Base-by-base conservation (phyloP, 1,140 invertebrate genomes). In the Bombus haemorrhoidalis region DNA sequence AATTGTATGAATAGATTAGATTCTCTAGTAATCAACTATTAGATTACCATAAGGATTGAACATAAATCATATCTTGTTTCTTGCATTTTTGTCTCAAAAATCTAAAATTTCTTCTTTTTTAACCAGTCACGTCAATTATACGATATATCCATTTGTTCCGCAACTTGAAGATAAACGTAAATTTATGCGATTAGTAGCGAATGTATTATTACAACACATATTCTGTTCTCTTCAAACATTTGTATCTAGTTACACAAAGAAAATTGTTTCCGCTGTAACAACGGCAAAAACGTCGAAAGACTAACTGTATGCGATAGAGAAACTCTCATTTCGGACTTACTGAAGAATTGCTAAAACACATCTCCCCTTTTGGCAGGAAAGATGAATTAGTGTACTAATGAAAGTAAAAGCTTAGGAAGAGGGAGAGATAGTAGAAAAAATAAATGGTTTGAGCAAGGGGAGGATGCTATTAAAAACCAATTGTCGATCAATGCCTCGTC, bases 371-470 rank as follows among this genome's bases (percentile, higher is more conserved):
- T 86, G 80, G 72, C 76, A 75, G 77, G n/a, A 74, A 57, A 47
- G 69, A 83, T 47, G 76, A 87, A 86, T 90, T 86, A 84, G 85
- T 13, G 78, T 32, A 2, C 37, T 85, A 85, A 89, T 62, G 74
- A 68, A 64, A 59, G 34, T n/a, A 53, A 25, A 75, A 15, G 57
- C 22, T 12, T 32, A 6, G 62, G 25, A 1, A n/a, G 6, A 5
- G 32, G 47, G 5, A 12, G 25, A 13, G 39, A 28, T 34, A 13
- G 2, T 9, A 18, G 13, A 34, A 25, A 18, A 34, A 43, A 68
- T 13, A 18, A 43, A 12, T 62, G 28, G 10, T n/a, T 28, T n/a
- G 43, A 28, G 25, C 22, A 59, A 13, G 18, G 28, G 15, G 3
- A 43, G n/a, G n/a, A 47, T 12, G 8, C 28, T 1, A 34, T 37